Base-by-base conservation (phyloP, 1,140 invertebrate species). In the Antheraea pernyi region DNA sequence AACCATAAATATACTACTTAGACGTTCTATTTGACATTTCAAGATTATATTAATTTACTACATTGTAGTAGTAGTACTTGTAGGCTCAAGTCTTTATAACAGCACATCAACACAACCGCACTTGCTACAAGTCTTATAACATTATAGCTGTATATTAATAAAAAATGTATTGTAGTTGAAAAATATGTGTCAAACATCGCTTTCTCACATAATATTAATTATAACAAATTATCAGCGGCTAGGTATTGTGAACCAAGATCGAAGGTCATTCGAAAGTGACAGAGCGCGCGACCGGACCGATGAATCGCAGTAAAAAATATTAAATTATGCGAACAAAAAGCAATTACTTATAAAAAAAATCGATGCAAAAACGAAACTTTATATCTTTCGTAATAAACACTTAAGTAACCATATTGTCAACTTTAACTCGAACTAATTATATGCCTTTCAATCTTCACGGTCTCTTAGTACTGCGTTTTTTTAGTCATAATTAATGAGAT, bases 241-340 rank as follows among this genome's bases (percentile, higher is more conserved):
- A 61, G 19, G 13, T 61, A 61, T 61, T 61, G 60, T 60, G 19
- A 22, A 60, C 8, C n/a, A 61, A 61, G 30, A 30, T 9, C 36
- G 53, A 74, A 79, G 78, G 76, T 67, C 71, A 53, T 46, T 69
- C 72, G 74, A 78, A 75, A 78, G 74, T 59, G 22, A 39, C 62
- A 59, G 42, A 60, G 39, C 39, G 39, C 39, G 7, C 22, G 39
- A 11, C 39, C 18, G 18, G 19, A 30, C 36, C 18, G 30, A 16
- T 59, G 30, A 62, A 67, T n/a, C 59, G 19, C 22, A 53, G 53
- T 61, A 73, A 79, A 76, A 79, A 70, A 30, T 36, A 61, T 36
- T 36, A 59, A 71, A 73, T 74, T 58, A 72, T 72, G 37, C 53
- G 18, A 19, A 65, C 68, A 79, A 79, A 79, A 75, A 76, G 22